phyloP scores from a whole-genome alignment of 2,797 vertebrate species.

The Gallirallus australis region DNA sequence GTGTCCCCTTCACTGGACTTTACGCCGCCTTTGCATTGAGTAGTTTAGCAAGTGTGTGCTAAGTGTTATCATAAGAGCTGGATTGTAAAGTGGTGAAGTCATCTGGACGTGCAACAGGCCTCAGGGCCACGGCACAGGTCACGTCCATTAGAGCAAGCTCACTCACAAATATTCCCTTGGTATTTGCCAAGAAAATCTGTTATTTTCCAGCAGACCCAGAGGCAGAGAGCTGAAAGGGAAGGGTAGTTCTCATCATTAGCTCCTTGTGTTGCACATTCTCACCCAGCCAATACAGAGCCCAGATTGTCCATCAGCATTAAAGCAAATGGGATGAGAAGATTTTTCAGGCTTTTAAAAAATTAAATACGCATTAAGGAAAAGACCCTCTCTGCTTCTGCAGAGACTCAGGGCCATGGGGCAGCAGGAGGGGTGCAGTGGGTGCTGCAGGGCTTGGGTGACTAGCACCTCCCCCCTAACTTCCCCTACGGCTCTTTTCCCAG shows the following conservation, averaged over 20 bases:
- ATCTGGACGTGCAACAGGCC: constrained; percentile 42
- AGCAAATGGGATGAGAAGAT: neutral
- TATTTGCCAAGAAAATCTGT: constrained; percentile 29
- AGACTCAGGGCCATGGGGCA: neutral
- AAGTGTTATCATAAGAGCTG: constrained; percentile 68
- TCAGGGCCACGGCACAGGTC: constrained; percentile 22
- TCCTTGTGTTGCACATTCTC: neutral
- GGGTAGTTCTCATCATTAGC: neutral
- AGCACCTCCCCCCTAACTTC: neutral
- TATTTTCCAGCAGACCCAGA: constrained; percentile 11
- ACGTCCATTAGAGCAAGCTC: neutral
- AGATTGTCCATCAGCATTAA: neutral
- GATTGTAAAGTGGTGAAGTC: constrained; percentile 75
- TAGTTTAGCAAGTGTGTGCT: constrained; percentile 57
- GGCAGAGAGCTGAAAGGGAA: neutral
- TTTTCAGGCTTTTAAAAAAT: neutral
- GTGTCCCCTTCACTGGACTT: constrained; percentile 55
- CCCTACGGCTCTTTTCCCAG: neutral
- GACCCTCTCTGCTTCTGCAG: neutral
- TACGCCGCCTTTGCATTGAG: constrained; percentile 30
- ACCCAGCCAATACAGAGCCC: neutral
- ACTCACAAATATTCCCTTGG: neutral
- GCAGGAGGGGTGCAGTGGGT: neutral
- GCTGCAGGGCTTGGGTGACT: neutral
- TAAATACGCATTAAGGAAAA: neutral